A percentile compares a stretch with the other conserved stretches of the same genome.
Conservation (phyloP, 2,888 invertebrate species). For the Clanis bilineata region DNA sequence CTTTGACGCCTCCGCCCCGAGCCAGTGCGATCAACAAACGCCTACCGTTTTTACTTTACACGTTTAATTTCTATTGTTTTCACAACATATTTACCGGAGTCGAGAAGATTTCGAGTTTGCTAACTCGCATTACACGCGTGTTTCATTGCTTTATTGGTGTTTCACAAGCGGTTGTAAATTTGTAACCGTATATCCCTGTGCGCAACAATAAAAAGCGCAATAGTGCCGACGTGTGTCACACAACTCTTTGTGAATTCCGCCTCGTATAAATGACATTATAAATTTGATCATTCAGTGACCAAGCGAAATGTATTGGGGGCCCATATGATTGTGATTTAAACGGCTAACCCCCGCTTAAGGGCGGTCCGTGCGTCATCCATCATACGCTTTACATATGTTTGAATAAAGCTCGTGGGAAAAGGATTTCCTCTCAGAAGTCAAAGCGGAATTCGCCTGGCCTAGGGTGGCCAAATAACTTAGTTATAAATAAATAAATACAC, state of each 20-base stretch:
- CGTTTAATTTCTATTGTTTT: constrained; percentile 54
- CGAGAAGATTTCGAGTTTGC: constrained; percentile 43
- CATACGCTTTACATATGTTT: constrained; percentile 84
- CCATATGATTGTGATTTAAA: constrained; percentile 77
- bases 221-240: constrained; percentile 71
- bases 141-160: constrained; percentile 41
- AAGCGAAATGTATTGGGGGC: constrained; percentile 70
- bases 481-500: too few species aligned
- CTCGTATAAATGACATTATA: constrained; percentile 75
- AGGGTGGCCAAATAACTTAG: constrained; percentile 55
- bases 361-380: constrained; percentile 75
- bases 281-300: constrained; percentile 75
- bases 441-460: constrained; percentile 54
- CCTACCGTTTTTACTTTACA: constrained; percentile 51
- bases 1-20: constrained; percentile 46
- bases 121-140: constrained; percentile 47
- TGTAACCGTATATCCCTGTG: constrained; percentile 63
- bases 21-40: constrained; percentile 21
- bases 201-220: constrained; percentile 70
- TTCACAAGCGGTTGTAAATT: constrained; percentile 16
- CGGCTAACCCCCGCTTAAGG: constrained; percentile 66
- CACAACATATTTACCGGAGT: constrained; percentile 56
- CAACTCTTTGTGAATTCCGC: constrained; percentile 62
- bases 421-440: constrained; percentile 81
- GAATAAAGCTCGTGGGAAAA: constrained; percentile 83